Base-by-base conservation (phyloP, 2,113 vertebrate species). In the Sinocyclocheilus anophthalmus region DNA sequence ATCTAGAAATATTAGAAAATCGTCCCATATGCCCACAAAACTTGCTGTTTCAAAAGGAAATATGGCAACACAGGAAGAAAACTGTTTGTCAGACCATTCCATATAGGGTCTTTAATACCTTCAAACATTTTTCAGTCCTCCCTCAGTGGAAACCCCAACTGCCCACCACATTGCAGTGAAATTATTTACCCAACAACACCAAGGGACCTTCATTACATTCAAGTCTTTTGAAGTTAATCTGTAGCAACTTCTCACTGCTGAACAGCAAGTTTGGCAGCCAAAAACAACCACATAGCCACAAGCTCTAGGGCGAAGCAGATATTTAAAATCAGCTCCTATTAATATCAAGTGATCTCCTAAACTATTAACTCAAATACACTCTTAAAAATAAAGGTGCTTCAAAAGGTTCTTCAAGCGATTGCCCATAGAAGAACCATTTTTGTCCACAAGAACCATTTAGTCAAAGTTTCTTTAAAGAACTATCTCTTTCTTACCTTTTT, bases 291-390 rank as follows among this genome's bases (percentile, higher is more conserved):
- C 76, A 39, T n/a, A 61, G n/a, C n/a, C 55, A 79, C 30, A 79
- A 14, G 55, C 55, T 79, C 33, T 30, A 24, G 53, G 53, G 53
- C 20, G 2, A 39, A 79, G 33, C 4, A 30, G 26, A 39, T 59
- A 79, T 61, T 39, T 4, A 79, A 79, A 57, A 78, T 22, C 53
- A 37, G 26, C 22, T 61, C 11, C 20, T 39, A 79, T 61, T 39
- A 79, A 79, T 20, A 81, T 75, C 83, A 72, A 81, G 84, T 22
- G 55, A 70, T 33, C 77, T 72, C 53, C 22, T 78, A 76, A 73
- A 84, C 78, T 75, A 55, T 59, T 85, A 84, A 39, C 53, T 57
- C 7, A 20, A 78, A 57, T 22, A 1, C 26, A 26, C 26, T 26
- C 26, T 26, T 26, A 26, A 26, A 26, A 26, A 26, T 26, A 26